These are phyloP conservation scores for Bombus vancouverensis DNA, from an alignment of 1,140 invertebrate species.

Conservation along the genomic window DNA sequence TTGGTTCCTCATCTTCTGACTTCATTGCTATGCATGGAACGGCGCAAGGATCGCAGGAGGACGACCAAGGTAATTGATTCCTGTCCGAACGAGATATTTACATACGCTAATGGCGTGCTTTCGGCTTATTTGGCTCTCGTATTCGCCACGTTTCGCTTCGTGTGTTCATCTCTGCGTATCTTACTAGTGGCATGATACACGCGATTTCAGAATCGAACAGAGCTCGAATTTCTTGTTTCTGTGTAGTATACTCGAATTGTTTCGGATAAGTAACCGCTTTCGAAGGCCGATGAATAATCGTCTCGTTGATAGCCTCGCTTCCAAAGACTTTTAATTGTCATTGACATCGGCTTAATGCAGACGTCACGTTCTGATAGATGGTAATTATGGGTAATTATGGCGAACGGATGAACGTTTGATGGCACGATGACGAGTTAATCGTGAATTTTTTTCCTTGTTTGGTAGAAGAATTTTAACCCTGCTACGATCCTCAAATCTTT, in stretches of 20 bases:
- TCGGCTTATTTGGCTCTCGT: conserved; percentile 44
- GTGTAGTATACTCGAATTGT: not conserved
- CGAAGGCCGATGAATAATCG: not conserved
- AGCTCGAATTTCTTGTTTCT: not conserved
- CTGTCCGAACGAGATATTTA: conserved; percentile 72
- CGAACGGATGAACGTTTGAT: not conserved
- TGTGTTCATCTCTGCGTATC: not conserved
- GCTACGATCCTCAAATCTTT: too few species aligned
- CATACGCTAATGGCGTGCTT: conserved; percentile 73
- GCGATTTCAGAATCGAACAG: conserved; percentile 7
- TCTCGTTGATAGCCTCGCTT: not conserved
- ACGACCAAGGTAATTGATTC: conserved; percentile 74
- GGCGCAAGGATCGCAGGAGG: conserved; percentile 45
- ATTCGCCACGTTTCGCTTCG: not conserved
- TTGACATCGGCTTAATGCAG: not conserved
- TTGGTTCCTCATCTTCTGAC: not conserved
- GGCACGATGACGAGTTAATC: not conserved
- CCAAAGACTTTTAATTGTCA: not conserved
- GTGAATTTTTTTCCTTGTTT: not conserved
- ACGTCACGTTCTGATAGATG: not conserved
- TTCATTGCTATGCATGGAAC: conserved; percentile 76
- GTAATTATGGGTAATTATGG: not conserved
- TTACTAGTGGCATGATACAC: not conserved
- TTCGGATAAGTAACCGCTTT: not conserved
- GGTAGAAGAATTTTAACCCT: not conserved